Conservation (phyloP, 1,140 invertebrate species). For the Oncopeltus fasciatus region DNA sequence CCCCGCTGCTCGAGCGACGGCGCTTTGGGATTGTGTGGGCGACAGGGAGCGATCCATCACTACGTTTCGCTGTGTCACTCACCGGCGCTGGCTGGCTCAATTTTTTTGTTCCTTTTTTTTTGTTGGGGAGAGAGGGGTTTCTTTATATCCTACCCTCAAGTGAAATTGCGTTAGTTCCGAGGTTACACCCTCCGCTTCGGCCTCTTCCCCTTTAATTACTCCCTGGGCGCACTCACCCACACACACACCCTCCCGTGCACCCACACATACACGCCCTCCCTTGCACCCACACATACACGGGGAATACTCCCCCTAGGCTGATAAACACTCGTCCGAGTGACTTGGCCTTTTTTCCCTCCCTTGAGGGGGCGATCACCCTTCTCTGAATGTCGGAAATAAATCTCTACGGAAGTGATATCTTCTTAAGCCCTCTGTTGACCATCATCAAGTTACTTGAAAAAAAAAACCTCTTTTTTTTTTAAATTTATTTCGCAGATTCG, state of each 20-base stretch:
- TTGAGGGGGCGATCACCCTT: no score
- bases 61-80: slow-evolving; percentile 1
- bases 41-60: slow-evolving; percentile 3
- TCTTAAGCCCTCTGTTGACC: no score
- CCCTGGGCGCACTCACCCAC: not conserved
- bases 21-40: not conserved
- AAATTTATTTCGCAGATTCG: no score
- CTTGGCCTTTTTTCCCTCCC: no score
- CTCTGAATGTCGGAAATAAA: no score
- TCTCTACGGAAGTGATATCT: no score
- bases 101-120: not conserved
- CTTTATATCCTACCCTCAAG: not conserved
- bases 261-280: not conserved
- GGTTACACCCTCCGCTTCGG: not conserved
- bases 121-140: not conserved
- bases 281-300: not conserved
- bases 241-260: not conserved
- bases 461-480: no score
- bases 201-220: slow-evolving; percentile 2
- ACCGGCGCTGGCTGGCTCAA: not conserved
- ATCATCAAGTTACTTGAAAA: no score
- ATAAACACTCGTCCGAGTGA: no score
- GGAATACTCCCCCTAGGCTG: no score
- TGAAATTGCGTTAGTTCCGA: slow-evolving; percentile 7
- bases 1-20: no score